Conservation (phyloP, 1,140 invertebrate genomes). For the Drosophila bocqueti region DNA sequence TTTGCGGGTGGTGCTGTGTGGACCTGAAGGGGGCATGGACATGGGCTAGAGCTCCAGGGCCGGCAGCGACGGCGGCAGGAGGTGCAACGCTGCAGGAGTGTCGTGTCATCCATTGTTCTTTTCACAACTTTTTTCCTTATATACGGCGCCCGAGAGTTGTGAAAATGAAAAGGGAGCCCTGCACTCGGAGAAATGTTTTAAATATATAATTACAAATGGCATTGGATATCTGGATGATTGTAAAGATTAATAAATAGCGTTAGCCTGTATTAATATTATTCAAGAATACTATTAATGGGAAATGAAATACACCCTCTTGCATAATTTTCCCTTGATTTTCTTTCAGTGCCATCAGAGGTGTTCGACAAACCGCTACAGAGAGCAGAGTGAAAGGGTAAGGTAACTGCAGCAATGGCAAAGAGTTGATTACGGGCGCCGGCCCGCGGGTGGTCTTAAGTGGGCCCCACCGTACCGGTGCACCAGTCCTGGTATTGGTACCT, state of each 20-base stretch:
- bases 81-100: conserved; percentile 38
- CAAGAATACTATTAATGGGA: too few species aligned
- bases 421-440: conserved; percentile 69
- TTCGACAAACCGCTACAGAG: conserved; percentile 42
- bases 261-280: too few species aligned
- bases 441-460: conserved; percentile 72
- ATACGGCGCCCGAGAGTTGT: conserved; percentile 36
- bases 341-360: conserved; percentile 48
- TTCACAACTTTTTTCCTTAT: conserved; percentile 65
- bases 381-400: conserved; percentile 6
- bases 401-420: conserved; percentile 31
- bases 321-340: background rate
- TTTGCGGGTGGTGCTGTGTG: background rate
- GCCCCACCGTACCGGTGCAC: conserved; percentile 28
- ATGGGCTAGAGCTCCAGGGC: background rate
- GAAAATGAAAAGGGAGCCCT: conserved; percentile 70
- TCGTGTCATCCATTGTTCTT: conserved; percentile 72
- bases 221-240: too few species aligned
- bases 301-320: too few species aligned
- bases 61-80: conserved; percentile 3
- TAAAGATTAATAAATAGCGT: too few species aligned
- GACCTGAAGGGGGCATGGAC: background rate
- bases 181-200: conserved; percentile 9
- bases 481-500: conserved; percentile 11
- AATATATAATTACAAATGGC: conserved; percentile 1